A percentile compares a stretch with the other conserved stretches of the same genome.
Conservation (phyloP, 2,797 vertebrate genomes). For the Leucoraja ocellata region DNA sequence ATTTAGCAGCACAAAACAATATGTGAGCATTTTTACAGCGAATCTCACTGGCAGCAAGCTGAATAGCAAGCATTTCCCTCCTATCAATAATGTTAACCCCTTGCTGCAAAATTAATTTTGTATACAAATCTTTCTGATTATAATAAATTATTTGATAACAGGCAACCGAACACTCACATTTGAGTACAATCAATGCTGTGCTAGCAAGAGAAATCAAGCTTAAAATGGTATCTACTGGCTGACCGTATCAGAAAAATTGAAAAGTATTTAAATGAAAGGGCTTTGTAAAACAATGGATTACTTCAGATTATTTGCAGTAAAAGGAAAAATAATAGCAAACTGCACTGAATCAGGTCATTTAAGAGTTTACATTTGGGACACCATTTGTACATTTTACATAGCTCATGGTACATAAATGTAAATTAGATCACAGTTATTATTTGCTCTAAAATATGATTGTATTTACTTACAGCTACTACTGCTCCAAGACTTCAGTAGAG, state of each 20-base stretch:
- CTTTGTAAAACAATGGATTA: neutral
- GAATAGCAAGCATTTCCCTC: neutral
- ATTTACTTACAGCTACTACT: slow-evolving; percentile 77
- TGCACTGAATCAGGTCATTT: neutral
- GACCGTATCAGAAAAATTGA: neutral
- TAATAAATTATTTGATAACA: neutral
- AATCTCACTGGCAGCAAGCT: neutral
- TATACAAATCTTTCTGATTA: neutral
- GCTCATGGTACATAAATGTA: neutral
- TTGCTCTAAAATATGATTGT: neutral
- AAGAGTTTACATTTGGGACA: neutral
- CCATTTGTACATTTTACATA: neutral
- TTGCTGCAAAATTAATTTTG: neutral
- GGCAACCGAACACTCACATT: neutral
- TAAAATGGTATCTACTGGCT: neutral
- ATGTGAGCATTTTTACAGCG: slow-evolving; percentile 1
- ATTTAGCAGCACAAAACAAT: neutral
- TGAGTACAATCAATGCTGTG: neutral
- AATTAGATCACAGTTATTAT: slow-evolving; percentile 13
- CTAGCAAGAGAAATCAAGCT: neutral
- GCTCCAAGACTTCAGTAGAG: slow-evolving; percentile 93
- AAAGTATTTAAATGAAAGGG: neutral
- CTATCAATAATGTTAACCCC: neutral
- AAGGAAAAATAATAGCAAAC: neutral
- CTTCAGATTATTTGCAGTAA: neutral